Base-by-base conservation (phyloP, 2,888 invertebrate species). In the Petrolisthes cinctipes region DNA sequence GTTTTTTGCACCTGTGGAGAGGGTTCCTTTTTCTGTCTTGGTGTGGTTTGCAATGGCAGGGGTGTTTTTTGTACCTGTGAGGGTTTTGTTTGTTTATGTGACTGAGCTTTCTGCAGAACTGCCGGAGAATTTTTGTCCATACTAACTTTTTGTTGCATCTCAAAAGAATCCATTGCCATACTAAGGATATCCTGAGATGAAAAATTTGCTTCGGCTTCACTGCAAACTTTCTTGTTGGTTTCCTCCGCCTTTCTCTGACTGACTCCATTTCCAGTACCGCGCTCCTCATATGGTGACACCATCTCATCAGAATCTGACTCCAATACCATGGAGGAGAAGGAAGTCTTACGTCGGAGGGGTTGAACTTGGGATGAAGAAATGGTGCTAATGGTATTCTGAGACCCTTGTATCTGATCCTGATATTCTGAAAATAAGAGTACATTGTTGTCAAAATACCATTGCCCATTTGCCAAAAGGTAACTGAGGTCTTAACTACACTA, bases 131-230 rank as follows among this genome's bases (percentile, higher is more conserved):
- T 61, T 61, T 17, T 61, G 9, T 61, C 17, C 17, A 11, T 61
- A 17, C 17, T 3, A 61, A 9, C 61, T 2, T 3, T 9, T 3
- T 61, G 61, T 17, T 61, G 61, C n/a, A n/a, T 71, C n/a, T 71
- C 71, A 71, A 71, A 71, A n/a, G 4, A n/a, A 20, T 71, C 71
- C 71, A 71, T 71, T 14, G 71, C 71, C 71, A 71, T 71, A 20
- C 71, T 71, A 20, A 71, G 71, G 71, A 20, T 20, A 71, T 71
- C 71, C 71, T 71, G 71, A 71, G 71, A 71, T 6, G 71, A 71
- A 20, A 20, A n/a, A 20, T 11, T 71, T 11, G 17, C 71, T 71
- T 20, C 71, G 61, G 61, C 61, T 71, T 14, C 71, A n/a, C 71
- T 14, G 6, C n/a, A n/a, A 14, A n/a, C 71, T n/a, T 6, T n/a